Conservation (phyloP, 2,113 vertebrate species). For the Chamaetylas fuelleborni region DNA sequence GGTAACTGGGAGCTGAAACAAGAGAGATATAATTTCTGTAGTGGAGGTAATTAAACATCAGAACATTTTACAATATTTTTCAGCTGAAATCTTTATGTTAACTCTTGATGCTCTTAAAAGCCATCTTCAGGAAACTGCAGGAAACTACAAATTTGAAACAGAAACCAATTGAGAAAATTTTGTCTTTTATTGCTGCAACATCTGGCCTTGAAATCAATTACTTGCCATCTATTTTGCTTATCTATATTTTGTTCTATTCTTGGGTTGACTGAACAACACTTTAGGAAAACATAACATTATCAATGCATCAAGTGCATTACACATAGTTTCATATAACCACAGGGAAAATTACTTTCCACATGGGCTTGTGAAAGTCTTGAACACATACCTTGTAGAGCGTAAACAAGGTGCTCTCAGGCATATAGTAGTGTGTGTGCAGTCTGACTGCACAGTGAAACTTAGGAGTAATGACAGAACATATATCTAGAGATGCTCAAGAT, state of each 20-base stretch:
- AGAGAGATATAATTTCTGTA: neutral
- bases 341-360: neutral
- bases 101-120: neutral
- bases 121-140: neutral
- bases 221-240: neutral
- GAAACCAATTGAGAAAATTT: neutral
- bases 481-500: neutral
- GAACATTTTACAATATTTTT: neutral
- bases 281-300: neutral
- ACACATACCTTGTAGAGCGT: neutral
- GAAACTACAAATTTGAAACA: neutral
- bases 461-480: neutral
- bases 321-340: neutral
- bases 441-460: neutral
- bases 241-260: neutral
- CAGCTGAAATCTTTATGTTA: neutral
- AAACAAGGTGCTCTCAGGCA: neutral
- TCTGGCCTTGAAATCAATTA: neutral
- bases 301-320: neutral
- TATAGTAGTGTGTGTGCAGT: neutral
- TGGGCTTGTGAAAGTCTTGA: neutral
- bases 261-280: neutral
- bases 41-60: neutral
- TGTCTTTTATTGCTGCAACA: neutral
- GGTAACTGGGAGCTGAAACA: neutral